Percentiles rank a stretch among this genome's conserved stretches.
Evolutionary conservation across 2,888 invertebrate species (phyloP).

Genomic region (Epinotia demarniana): DNA sequence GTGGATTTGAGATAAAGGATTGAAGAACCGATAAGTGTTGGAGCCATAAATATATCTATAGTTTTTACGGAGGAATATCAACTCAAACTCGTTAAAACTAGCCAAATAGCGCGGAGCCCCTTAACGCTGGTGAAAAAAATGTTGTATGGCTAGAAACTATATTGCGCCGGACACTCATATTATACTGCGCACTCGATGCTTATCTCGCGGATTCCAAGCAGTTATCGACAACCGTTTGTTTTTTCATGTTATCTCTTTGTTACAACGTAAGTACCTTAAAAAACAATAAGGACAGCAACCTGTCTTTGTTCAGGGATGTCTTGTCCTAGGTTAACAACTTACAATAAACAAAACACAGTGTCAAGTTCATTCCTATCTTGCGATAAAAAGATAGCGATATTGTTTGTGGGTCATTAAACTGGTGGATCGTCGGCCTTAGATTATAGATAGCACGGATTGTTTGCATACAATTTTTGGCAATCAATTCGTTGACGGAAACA

Average conservation of each 20-base stretch:
- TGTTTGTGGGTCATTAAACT: slow-evolving; percentile 19
- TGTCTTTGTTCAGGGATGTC: slow-evolving; percentile 23
- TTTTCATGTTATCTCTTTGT: neutral
- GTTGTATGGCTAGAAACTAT: no score
- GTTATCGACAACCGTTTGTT: slow-evolving; percentile 16
- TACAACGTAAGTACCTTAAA: neutral
- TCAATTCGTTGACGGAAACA: neutral
- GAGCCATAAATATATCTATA: no score
- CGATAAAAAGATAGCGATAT: slow-evolving; percentile 21
- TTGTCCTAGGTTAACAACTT: slow-evolving; percentile 6
- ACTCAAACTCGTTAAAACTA: no score
- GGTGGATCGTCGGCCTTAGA: neutral
- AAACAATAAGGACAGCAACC: slow-evolving; percentile 47
- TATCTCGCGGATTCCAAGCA: slow-evolving; percentile 6
- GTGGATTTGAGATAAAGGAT: no score
- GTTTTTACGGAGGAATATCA: no score
- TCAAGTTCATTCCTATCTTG: slow-evolving; percentile 28
- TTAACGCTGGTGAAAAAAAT: neutral
- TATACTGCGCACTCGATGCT: slow-evolving; percentile 9
- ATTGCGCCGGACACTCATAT: neutral
- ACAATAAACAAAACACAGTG: neutral
- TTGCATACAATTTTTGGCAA: slow-evolving; percentile 1
- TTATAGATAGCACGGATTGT: slow-evolving; percentile 4
- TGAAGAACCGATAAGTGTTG: no score
- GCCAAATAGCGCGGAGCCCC: no score